These are phyloP conservation scores for Thamnophis sirtalis DNA, from an alignment of 2,113 vertebrate species.

Conservation along the genomic window DNA sequence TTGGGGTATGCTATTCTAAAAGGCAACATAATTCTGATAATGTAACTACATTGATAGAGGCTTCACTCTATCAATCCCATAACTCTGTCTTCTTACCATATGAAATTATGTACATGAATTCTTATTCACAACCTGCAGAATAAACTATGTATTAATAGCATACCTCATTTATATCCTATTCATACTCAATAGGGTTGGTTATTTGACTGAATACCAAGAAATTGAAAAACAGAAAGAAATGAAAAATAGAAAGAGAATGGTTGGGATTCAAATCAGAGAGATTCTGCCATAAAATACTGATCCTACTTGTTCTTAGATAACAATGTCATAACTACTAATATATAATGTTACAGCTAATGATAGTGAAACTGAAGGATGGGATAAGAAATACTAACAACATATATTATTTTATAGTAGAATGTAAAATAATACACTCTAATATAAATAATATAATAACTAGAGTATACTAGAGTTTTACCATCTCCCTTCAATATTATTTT, in stretches of 20 bases:
- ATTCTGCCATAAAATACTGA: not conserved
- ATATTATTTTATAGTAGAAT: not conserved
- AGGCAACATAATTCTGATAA: not conserved
- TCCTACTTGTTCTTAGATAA: not conserved
- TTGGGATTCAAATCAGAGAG: not conserved
- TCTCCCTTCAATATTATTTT: not conserved
- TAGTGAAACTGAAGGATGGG: not conserved
- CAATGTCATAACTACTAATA: not conserved
- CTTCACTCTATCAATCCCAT: not conserved
- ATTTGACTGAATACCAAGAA: not conserved
- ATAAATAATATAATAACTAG: no score
- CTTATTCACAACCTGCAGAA: not conserved
- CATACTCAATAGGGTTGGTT: no score
- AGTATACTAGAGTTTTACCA: not conserved
- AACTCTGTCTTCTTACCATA: not conserved
- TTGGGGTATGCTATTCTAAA: not conserved
- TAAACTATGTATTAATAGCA: not conserved
- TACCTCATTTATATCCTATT: not conserved
- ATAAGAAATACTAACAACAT: not conserved
- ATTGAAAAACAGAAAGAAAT: not conserved
- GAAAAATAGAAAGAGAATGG: not conserved
- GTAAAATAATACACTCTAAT: not conserved
- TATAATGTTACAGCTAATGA: not conserved
- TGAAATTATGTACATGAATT: not conserved
- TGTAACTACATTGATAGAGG: not conserved